Base-by-base conservation (phyloP, 1,140 invertebrate species). In the Varroa destructor region DNA sequence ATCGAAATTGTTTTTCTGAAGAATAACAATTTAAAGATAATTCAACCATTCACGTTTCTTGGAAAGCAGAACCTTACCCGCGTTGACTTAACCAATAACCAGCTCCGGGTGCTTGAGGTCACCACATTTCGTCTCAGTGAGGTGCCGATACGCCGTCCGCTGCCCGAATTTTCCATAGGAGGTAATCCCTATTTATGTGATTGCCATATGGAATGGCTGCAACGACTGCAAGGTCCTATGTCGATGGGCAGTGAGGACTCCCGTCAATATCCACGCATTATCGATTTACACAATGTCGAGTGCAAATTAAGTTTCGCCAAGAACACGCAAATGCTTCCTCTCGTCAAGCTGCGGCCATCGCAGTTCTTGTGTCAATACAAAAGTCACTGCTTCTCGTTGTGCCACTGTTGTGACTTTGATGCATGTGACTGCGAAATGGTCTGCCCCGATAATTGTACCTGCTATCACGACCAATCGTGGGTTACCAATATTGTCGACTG, bases 341-440 rank as follows among this genome's bases (percentile, higher is more conserved):
- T 93, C 42, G 84, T 91, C 3, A 87, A 91, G 76, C 87, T 90
- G 5, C 86, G 89, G 77, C 84, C 88, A 1, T 89, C 89, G 72
- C 89, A 93, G 79, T 94, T 93, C 80, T 83, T 94, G 61, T 95
- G 91, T 82, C 86, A 86, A 64, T 94, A 95, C 81, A 88, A 90
- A 79, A 89, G 89, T 6, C 91, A 93, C 77, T 95, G 91, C 81
- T 93, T 93, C 78, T 87, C 89, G 2, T 83, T 93, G 56, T 93
- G 91, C 77, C 90, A 93, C 78, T 94, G 91, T 82, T 95, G 91
- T 80, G 90, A 93, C 79, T 93, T 92, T 79, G 90, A 93, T 78
- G 90, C 91, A 67, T 94, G 91, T 81, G 90, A 93, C 82, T 93
- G 90, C 81, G 89, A 93, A 84, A 93, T 93, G 90, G 92, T 88